phyloP scores from a whole-genome alignment of 2,888 invertebrate species.

The Aproaerema taeniolella region DNA sequence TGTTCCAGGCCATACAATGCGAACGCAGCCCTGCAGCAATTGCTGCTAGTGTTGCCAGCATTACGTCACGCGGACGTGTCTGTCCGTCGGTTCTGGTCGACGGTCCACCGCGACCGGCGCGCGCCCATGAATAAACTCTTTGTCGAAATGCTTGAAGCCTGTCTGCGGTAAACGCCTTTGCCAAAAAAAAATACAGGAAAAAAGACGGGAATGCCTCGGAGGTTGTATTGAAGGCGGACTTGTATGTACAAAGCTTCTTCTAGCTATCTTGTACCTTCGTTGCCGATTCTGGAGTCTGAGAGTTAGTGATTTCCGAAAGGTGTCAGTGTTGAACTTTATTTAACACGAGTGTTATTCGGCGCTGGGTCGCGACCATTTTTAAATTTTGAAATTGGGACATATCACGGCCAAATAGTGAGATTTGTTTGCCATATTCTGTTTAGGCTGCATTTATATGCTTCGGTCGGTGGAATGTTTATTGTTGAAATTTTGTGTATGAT shows the following conservation, averaged over 20 bases:
- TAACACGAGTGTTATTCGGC: conserved; percentile 12
- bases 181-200: background rate
- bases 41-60: conserved; percentile 91
- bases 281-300: conserved; percentile 4
- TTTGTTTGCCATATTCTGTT: conserved; percentile 25
- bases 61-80: conserved; percentile 93
- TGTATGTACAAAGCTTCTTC: conserved; percentile 13
- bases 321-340: conserved; percentile 18
- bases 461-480: conserved; percentile 6
- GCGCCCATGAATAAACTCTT: conserved; percentile 98
- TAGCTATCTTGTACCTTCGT: conserved; percentile 20
- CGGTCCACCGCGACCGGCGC: conserved; percentile 90
- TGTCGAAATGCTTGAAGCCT: conserved; percentile 95
- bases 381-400: conserved; percentile 18
- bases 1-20: conserved; percentile 87
- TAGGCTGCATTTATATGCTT: conserved; percentile 43
- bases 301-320: conserved; percentile 9
- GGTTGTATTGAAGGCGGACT: background rate
- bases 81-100: conserved; percentile 93
- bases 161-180: conserved; percentile 69
- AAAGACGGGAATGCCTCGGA: background rate
- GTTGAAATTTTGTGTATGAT: conserved; percentile 18
- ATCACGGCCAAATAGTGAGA: conserved; percentile 19
- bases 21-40: conserved; percentile 87
- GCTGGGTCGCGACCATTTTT: conserved; percentile 22